These are phyloP conservation scores for Gastrophysa polygoni DNA, from an alignment of 2,888 invertebrate genomes.

Conservation along the genomic window DNA sequence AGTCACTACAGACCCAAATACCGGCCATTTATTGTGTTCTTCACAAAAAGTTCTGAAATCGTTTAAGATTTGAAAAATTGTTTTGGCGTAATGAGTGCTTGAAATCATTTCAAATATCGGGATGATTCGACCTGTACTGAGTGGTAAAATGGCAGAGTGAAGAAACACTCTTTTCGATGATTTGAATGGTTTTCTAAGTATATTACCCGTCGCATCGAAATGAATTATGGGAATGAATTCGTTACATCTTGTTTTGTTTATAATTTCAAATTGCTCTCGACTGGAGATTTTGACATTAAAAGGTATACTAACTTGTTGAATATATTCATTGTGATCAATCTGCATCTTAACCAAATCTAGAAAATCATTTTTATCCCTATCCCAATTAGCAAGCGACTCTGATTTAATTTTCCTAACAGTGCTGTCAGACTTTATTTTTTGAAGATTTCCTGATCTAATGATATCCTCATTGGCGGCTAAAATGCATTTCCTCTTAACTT, in stretches of 20 bases:
- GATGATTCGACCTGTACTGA: slow-evolving; percentile 2
- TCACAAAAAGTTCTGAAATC: slow-evolving; percentile 15
- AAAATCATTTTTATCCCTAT: slow-evolving; percentile 21
- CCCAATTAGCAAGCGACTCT: slow-evolving; percentile 14
- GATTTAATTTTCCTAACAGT: slow-evolving; percentile 24
- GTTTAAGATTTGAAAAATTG: slow-evolving; percentile 18
- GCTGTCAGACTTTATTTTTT: slow-evolving; percentile 21
- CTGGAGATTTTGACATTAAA: slow-evolving; percentile 25
- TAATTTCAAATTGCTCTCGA: slow-evolving; percentile 17
- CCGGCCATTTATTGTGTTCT: slow-evolving; percentile 12
- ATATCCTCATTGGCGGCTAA: slow-evolving; percentile 8
- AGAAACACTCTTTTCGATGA: slow-evolving; percentile 17
- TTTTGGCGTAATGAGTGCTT: slow-evolving; percentile 17
- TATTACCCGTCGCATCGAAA: slow-evolving; percentile 20
- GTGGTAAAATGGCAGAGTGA: slow-evolving; percentile 15
- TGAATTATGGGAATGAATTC: slow-evolving; percentile 6
- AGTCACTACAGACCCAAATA: slow-evolving; percentile 7
- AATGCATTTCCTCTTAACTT: slow-evolving; percentile 8
- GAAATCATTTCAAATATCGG: slow-evolving; percentile 25
- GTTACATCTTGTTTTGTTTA: slow-evolving; percentile 10
- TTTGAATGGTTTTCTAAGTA: slow-evolving; percentile 17
- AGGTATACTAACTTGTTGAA: slow-evolving; percentile 22
- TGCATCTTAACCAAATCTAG: slow-evolving; percentile 22
- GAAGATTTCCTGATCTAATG: slow-evolving; percentile 9
- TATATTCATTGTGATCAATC: slow-evolving; percentile 19